Base-by-base conservation (phyloP, 2,797 vertebrate species). In the Natrix natrix region DNA sequence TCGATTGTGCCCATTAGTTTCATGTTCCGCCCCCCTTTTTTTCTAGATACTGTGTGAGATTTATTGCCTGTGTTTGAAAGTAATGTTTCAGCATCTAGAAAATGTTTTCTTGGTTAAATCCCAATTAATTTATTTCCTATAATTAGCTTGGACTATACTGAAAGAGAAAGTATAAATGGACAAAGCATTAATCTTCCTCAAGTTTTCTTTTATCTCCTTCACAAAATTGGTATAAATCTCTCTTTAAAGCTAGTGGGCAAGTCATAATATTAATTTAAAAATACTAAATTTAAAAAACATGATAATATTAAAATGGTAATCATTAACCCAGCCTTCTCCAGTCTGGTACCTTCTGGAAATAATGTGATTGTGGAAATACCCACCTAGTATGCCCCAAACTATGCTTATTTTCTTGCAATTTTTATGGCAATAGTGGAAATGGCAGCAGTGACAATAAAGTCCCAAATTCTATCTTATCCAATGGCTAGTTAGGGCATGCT, bases 191-290 rank as follows among this genome's bases (percentile, higher is more conserved):
- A 61, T 92, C 43, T 92, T 43, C 32, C 37, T 78, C 37, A 78
- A 22, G 20, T 56, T 56, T 55, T 2, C 86, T 93, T 86, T 78
- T 78, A 22, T 22, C 37, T 43, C 37, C 8, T 78, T 43, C 61
- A 91, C 11, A 37, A 17, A 5, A 52, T 7, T 86, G 4, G 5
- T 4, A 48, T 16, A 63, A 1, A 0, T 43, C 57, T 90, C 74
- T 63, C 87, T 91, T 94, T 87, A 94, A 93, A 59, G 91, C 11
- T 83, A 88, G n/a, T 78, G 20, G 56, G 91, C 90, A 94, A 87
- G 0, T 3, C 92, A 32, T 59, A 78, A 54, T 48, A 60, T 20
- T 60, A 90, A 54, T 69, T 32, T 91, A 7, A 17, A 90, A 92
- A 69, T 16, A 6, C 32, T 26, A 55, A 43, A 56, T 26, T 1